A percentile compares a stretch with the other conserved stretches of the same genome.
Evolutionary conservation across 2,888 invertebrate genomes (phyloP).

Genomic region (Orthonychiurus folsomi): DNA sequence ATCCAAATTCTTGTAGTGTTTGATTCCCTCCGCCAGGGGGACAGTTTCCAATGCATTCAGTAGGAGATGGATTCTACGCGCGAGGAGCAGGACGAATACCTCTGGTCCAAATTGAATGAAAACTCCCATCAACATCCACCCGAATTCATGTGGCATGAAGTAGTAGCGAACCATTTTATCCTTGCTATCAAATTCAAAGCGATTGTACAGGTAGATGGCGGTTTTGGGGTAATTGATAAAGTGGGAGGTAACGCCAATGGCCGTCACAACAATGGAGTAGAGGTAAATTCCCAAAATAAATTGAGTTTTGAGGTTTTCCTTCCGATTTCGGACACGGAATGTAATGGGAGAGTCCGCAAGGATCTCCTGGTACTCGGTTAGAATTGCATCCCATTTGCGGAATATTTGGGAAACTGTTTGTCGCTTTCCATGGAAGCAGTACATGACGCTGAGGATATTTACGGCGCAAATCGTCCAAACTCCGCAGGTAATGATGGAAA

Average conservation of each 20-base stretch:
- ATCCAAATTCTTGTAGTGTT: neutral
- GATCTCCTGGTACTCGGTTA: neutral
- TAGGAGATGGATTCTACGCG: neutral
- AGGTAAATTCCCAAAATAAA: neutral
- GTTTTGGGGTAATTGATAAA: neutral
- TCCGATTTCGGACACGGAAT: neutral
- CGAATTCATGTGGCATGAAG: neutral
- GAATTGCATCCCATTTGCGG: neutral
- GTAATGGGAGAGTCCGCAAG: neutral
- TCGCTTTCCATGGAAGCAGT: too few species aligned
- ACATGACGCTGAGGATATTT: neutral
- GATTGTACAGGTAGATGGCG: conserved; percentile 5
- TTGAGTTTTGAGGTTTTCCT: neutral
- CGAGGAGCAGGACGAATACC: neutral
- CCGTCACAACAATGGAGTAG: neutral
- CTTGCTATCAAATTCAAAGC: neutral
- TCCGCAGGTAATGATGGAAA: neutral
- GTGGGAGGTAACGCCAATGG: neutral
- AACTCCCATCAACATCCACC: neutral
- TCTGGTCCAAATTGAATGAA: conserved; percentile 5
- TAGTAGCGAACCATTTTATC: neutral
- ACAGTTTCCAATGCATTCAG: neutral
- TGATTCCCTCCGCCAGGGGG: neutral
- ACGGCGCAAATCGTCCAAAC: neutral
- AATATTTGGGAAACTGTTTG: neutral